Evolutionary conservation across 2,888 invertebrate species (phyloP).

Genomic region (Margaritifera margaritifera): DNA sequence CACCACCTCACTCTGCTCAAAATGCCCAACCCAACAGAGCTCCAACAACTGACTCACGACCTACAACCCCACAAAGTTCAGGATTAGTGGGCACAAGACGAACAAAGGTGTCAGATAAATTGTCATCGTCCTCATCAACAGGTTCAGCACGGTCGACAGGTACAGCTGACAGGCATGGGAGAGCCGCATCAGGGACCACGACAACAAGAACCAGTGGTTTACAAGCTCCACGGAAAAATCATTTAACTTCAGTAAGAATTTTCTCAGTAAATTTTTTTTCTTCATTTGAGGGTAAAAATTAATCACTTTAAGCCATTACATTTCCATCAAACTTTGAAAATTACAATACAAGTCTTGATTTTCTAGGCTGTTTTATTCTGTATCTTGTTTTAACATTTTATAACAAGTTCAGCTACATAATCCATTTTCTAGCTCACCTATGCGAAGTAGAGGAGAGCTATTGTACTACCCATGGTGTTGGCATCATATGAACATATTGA

Average conservation of each 20-base stretch:
- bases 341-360: too few relatives aligned
- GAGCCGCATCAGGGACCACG: conserved; percentile 23
- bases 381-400: too few relatives aligned
- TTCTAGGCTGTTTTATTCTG: too few relatives aligned
- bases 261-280: not conserved
- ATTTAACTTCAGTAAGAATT: conserved; percentile 42
- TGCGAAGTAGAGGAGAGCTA: too few relatives aligned
- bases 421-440: too few relatives aligned
- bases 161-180: conserved; percentile 20
- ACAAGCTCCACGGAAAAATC: conserved; percentile 37
- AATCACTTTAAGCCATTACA: too few relatives aligned
- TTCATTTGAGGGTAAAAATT: too few relatives aligned
- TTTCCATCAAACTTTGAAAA: too few relatives aligned
- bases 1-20: conserved; percentile 10
- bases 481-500: too few relatives aligned
- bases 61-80: conserved; percentile 19
- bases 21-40: conserved; percentile 8
- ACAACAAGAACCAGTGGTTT: conserved; percentile 28
- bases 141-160: conserved; percentile 16
- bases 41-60: not conserved
- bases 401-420: too few relatives aligned
- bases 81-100: conserved; percentile 15
- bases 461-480: too few relatives aligned
- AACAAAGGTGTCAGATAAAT: conserved; percentile 32
- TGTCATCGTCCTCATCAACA: conserved; percentile 18